Conservation (phyloP, 2,797 vertebrate species). For the Sebastes ruberrimus region DNA sequence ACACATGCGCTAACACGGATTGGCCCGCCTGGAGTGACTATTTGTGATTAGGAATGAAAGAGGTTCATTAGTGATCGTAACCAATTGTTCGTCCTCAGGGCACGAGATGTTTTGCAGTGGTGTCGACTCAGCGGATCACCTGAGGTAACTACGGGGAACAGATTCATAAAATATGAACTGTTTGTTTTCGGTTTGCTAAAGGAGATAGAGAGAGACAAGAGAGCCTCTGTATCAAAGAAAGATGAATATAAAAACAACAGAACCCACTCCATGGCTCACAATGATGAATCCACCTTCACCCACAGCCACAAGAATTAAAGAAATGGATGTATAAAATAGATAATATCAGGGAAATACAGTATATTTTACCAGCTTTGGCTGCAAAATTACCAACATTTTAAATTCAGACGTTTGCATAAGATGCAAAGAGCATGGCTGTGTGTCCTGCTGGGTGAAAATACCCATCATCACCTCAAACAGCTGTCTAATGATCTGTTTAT, state of each 20-base stretch:
- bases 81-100: slow-evolving; percentile 61
- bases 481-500: background rate
- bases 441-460: background rate
- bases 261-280: background rate
- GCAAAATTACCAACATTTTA: fast-evolving
- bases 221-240: background rate
- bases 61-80: slow-evolving; percentile 76
- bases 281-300: background rate
- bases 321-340: background rate
- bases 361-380: background rate
- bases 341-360: background rate
- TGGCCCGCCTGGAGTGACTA: slow-evolving; percentile 67
- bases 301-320: background rate
- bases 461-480: background rate
- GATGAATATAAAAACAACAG: slow-evolving; percentile 1
- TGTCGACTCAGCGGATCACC: slow-evolving; percentile 63
- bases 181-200: slow-evolving; percentile 23
- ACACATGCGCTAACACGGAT: slow-evolving; percentile 47
- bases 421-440: background rate
- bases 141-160: slow-evolving; percentile 51
- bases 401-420: background rate
- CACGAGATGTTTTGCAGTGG: slow-evolving; percentile 61
- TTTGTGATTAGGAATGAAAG: slow-evolving; percentile 70
- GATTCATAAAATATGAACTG: slow-evolving; percentile 69
- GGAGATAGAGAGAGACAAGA: background rate